Base-by-base conservation (phyloP, 2,888 invertebrate species). In the Plebejus argus region DNA sequence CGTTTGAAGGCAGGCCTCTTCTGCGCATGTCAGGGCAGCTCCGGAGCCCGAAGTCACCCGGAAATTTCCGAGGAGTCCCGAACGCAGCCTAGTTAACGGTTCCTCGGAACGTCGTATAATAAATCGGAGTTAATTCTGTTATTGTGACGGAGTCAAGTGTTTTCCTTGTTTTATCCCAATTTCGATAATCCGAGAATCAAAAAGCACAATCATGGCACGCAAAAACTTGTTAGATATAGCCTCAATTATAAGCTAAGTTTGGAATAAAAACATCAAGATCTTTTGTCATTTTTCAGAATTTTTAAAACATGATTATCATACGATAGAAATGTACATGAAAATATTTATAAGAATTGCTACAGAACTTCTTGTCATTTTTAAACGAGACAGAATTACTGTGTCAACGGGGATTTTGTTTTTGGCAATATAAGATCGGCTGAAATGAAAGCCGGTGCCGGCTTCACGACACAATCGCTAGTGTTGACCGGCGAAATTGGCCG, bases 11-110 rank as follows among this genome's bases (percentile, higher is more conserved):
- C 84, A 84, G 81, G 81, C 61, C 76, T 79, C 81, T 86, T 86
- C 87, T 93, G 93, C 93, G 93, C 93, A 93, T 91, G 90, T 85
- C 86, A 91, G 91, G 92, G 92, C 92, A 91, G 85, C 86, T 86
- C 88, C 81, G 81, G 76, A 75, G 75, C 33, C 83, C 87, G 87
- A 85, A 86, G 82, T 20, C 58, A 70, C 76, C 78, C 79, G 82
- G 56, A 71, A 5, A 84, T 71, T 66, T 80, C 84, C 86, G 88
- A 87, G 88, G 89, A 89, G 88, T 87, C 85, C 85, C 85, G 87
- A 86, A 28, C 28, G 74, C 53, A 84, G 86, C 82, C 90, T 90
- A 89, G 92, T 91, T 91, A 91, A 88, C 87, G 85, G 87, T 85
- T 86, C 84, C 86, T 83, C 84, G 81, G 87, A 86, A 89, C 85